Evolutionary conservation across 1,140 invertebrate species (phyloP), one percentile per base, ranked within the genome.

Genomic region (Nomia melanderi): DNA sequence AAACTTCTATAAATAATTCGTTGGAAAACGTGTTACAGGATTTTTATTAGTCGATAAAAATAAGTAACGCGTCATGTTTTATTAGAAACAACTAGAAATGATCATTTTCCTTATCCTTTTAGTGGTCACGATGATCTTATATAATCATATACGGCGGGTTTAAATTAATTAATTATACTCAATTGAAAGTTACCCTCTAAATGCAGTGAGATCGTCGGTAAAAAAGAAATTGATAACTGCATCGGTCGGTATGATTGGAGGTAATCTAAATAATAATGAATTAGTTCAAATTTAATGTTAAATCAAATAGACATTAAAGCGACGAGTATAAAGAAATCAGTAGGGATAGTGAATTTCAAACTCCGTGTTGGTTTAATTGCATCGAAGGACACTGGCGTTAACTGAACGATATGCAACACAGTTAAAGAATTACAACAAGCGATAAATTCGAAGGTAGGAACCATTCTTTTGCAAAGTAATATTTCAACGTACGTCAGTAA

Each of bases 181-280:
- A 23, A 23, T 62, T 6, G 11, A 47, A 62, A 9, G 20, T 64
- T 39, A 66, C 4, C 9, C 57, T 57, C 20, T 4, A 62, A 67
- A 54, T 23, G n/a, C 5, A 36, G 4, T 2, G 12, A 41, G 36
- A 29, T 31, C 11, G 81, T 81, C 78, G 81, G 57, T 81, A 84
- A 84, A 31, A 65, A 41, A 64, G 81, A 53, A 50, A 74, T 36
- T 60, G 23, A 9, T 23, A 12, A 20, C 25, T 33, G n/a, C 63
- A 29, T 39, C 39, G 0, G 81, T 74, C 65, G 78, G 73, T 83
- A 84, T 33, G 39, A 44, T 66, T 41, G 33, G 0, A 41, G 17
- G 11, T 44, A 23, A 60, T 59, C 39, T n/a, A 41, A 77, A 7
- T 2, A 62, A 41, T 62, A 23, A 14, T 27, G 2, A 25, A 12